Percentiles rank a stretch among this genome's conserved stretches.
These are phyloP conservation scores for Scalopus aquaticus DNA, from an alignment of 2,113 vertebrate genomes.

Conservation along the genomic window DNA sequence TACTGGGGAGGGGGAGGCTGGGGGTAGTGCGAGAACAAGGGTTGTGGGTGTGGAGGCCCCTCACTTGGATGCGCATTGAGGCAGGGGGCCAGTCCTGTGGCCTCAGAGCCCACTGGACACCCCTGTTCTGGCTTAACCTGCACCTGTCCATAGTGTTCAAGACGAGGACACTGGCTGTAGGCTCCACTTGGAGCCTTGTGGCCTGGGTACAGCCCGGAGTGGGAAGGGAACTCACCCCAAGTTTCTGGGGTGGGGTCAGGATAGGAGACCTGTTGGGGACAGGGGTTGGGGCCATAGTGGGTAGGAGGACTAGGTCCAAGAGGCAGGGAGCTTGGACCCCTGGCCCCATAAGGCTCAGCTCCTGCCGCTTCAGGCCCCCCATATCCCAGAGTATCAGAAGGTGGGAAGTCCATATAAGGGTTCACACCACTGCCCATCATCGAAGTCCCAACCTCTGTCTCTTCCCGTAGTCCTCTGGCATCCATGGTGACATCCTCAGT, in stretches of 20 bases:
- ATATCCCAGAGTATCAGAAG: conserved; percentile 64
- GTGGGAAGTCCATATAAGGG: conserved; percentile 86
- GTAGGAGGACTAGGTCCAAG: conserved; percentile 66
- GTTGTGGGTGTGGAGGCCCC: conserved; percentile 51
- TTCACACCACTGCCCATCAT: conserved; percentile 84
- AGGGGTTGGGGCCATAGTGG: conserved; percentile 57
- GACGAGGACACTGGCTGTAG: conserved; percentile 72
- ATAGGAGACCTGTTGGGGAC: conserved; percentile 67
- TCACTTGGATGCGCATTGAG: conserved; percentile 78
- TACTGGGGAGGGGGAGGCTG: conserved; percentile 67
- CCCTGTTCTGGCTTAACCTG: conserved; percentile 95
- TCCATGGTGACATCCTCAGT: conserved; percentile 93
- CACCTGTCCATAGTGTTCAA: conserved; percentile 78
- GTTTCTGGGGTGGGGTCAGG: neutral
- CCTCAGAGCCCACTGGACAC: conserved; percentile 84
- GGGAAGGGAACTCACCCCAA: conserved; percentile 68
- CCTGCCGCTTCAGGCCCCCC: conserved; percentile 41
- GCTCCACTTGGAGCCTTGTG: conserved; percentile 73
- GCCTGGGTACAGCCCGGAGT: conserved; percentile 82
- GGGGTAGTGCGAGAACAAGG: conserved; percentile 69
- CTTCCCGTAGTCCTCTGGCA: conserved; percentile 78
- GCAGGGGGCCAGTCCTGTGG: conserved; percentile 87
- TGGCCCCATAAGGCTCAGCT: conserved; percentile 66
- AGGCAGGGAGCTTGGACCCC: conserved; percentile 68
- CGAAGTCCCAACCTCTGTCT: conserved; percentile 74